phyloP scores from a whole-genome alignment of 2,113 vertebrate genomes.

The Pelvicachromis taeniatus region DNA sequence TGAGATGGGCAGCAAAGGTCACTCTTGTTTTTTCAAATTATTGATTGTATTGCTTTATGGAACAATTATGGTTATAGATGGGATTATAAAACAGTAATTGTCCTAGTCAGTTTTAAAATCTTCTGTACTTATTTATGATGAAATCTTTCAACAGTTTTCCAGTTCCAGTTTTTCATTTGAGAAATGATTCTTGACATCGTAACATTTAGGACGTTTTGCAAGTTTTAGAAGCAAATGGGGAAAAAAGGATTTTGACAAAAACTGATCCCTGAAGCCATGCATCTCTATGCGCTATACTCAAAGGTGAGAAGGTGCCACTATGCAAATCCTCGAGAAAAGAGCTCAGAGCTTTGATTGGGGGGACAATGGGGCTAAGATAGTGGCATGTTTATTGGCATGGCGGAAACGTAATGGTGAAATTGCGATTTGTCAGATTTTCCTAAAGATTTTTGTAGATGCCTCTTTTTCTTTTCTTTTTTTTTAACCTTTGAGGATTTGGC shows the following conservation, averaged over 20 bases:
- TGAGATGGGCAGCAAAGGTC: neutral
- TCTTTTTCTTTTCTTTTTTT: too few relatives aligned
- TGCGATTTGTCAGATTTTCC: neutral
- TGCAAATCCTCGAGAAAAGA: too few relatives aligned
- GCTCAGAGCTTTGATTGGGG: too few relatives aligned
- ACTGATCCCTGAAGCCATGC: neutral
- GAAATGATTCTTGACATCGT: neutral
- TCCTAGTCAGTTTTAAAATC: neutral
- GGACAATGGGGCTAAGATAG: too few relatives aligned
- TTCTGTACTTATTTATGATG: neutral
- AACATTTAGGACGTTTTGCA: neutral
- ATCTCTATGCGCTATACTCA: neutral
- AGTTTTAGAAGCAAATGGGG: neutral
- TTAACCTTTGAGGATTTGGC: neutral
- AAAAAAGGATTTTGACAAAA: neutral
- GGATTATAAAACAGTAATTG: neutral
- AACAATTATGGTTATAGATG: neutral
- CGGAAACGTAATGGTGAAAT: neutral
- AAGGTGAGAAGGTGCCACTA: neutral
- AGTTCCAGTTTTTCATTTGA: neutral
- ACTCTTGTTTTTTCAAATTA: neutral
- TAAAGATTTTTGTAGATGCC: neutral
- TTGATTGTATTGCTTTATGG: neutral
- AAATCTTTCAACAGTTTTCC: neutral
- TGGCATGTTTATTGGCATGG: neutral